Percentiles rank a stretch among this genome's conserved stretches.
phyloP scores from a whole-genome alignment of 2,797 vertebrate species.

The Microhierax caerulescens region DNA sequence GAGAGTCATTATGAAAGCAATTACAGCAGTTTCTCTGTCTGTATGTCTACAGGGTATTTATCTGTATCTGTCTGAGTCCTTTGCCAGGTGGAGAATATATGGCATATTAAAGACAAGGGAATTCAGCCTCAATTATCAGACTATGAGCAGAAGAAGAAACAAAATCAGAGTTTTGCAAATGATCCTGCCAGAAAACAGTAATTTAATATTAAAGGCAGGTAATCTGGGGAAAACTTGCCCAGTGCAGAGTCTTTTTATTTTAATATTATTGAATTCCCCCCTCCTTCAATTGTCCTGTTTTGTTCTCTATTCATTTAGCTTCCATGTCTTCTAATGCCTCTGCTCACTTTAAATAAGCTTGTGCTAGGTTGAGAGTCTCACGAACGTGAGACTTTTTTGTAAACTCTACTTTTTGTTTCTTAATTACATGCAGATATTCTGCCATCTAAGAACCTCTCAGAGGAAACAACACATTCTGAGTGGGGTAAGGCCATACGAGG shows the following conservation, averaged over 20 bases:
- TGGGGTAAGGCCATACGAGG: background rate
- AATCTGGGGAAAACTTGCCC: constrained; percentile 51
- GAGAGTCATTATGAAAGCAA: constrained; percentile 85
- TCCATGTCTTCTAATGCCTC: background rate
- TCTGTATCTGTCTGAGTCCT: constrained; percentile 80
- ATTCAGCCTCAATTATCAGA: constrained; percentile 78
- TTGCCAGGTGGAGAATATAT: constrained; percentile 82
- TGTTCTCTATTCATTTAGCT: constrained; percentile 19
- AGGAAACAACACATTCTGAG: background rate
- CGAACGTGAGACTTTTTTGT: background rate
- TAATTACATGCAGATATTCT: constrained; percentile 20
- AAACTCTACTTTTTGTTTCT: constrained; percentile 15
- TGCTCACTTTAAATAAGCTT: constrained; percentile 1
- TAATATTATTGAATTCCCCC: background rate
- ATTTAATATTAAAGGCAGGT: constrained; percentile 67
- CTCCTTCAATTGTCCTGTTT: background rate
- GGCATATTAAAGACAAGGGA: constrained; percentile 80
- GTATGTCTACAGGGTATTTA: constrained; percentile 82
- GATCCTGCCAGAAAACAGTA: constrained; percentile 70
- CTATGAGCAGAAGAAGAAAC: constrained; percentile 70
- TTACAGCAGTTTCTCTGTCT: constrained; percentile 84
- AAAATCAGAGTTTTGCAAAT: constrained; percentile 72
- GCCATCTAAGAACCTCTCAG: background rate
- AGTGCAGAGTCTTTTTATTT: constrained; percentile 43
- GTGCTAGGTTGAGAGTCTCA: background rate